phyloP scores from a whole-genome alignment of 2,888 invertebrate species.

The Coelopa pilipes region DNA sequence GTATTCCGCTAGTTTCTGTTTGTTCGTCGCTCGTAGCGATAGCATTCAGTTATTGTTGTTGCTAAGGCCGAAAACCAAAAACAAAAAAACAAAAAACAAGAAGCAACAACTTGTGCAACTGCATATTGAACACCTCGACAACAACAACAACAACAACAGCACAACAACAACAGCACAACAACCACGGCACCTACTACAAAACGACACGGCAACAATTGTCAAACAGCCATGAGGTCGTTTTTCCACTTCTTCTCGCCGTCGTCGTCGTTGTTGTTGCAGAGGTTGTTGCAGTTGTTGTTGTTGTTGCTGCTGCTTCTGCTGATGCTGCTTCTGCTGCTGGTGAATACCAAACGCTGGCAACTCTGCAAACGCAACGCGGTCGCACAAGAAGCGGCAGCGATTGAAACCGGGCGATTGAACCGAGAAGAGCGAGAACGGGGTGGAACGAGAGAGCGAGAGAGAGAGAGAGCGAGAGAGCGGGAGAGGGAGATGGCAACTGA shows the following conservation, averaged over 20 bases:
- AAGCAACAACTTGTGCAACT: conserved; percentile 20
- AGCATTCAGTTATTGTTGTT: not conserved
- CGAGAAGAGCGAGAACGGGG: not conserved
- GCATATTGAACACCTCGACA: conserved; percentile 18
- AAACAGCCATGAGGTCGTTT: conserved; percentile 18
- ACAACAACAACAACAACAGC: conserved; percentile 5
- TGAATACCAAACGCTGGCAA: conserved; percentile 2
- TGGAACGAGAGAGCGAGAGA: not conserved
- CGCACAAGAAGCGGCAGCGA: not conserved
- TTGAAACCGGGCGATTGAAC: no score
- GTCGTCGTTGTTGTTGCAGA: no score
- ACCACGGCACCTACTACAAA: not conserved
- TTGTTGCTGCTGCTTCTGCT: no score
- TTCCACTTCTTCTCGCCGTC: no score
- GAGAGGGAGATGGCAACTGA: not conserved
- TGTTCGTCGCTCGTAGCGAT: no score
- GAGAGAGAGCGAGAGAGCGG: not conserved
- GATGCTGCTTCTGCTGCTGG: no score
- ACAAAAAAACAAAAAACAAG: no score
- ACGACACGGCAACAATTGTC: not conserved
- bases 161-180: not conserved
- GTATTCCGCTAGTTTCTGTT: no score
- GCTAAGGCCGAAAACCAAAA: not conserved
- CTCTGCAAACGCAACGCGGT: conserved; percentile 21
- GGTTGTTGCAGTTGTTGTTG: no score